Evolutionary conservation across 2,113 vertebrate genomes (phyloP).

Genomic region (Coracopsis vasa): DNA sequence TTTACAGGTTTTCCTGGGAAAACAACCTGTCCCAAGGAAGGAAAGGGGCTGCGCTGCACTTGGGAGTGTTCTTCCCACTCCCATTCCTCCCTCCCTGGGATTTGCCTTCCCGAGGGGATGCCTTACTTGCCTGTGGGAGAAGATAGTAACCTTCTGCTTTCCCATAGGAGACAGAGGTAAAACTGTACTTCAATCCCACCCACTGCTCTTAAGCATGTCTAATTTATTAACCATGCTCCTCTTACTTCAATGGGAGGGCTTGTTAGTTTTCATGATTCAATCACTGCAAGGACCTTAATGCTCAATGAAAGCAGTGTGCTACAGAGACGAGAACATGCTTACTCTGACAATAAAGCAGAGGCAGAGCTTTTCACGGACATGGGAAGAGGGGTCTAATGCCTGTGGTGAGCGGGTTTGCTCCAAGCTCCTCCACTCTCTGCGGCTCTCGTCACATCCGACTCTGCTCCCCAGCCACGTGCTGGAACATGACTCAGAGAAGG

Average conservation of each 20-base stretch:
- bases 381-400: too few species aligned
- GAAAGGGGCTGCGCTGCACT: not conserved
- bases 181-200: not conserved
- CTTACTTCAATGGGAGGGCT: not conserved
- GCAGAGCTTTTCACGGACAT: not conserved
- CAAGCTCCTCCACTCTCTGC: not conserved
- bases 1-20: not conserved
- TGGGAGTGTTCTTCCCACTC: not conserved
- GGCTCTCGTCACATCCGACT: accelerated
- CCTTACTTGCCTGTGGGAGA: not conserved
- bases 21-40: not conserved
- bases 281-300: not conserved
- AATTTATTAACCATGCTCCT: not conserved
- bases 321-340: accelerated
- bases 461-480: not conserved
- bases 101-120: accelerated
- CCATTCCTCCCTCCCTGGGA: not conserved
- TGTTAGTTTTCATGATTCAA: not conserved
- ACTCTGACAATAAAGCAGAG: not conserved
- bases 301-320: not conserved
- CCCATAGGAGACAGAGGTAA: not conserved
- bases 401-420: not conserved
- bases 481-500: not conserved
- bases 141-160: not conserved
- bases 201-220: not conserved